Evolutionary conservation across 2,888 invertebrate genomes (phyloP).

Genomic region (Cheilosia soror): DNA sequence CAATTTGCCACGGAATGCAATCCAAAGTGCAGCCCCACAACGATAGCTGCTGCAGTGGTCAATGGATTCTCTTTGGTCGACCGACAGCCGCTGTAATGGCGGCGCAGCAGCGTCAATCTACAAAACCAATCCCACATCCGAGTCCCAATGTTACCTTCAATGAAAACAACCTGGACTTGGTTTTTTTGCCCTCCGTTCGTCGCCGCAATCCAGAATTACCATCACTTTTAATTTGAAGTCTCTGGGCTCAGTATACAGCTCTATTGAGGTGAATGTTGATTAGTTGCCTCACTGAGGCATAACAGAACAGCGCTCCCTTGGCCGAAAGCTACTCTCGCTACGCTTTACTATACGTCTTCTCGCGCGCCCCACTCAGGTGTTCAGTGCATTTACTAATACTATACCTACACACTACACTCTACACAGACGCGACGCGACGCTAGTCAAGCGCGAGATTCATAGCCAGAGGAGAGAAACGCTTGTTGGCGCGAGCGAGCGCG

Average conservation of each 20-base stretch:
- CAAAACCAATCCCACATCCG: conserved; percentile 53
- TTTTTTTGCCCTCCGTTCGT: conserved; percentile 9
- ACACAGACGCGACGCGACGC: too few species aligned
- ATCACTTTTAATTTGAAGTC: background rate
- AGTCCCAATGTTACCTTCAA: conserved; percentile 36
- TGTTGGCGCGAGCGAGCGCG: conserved; percentile 8
- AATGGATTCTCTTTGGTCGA: conserved; percentile 55
- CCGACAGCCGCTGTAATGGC: conserved; percentile 22
- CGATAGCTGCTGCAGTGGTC: conserved; percentile 34
- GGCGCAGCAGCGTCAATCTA: conserved; percentile 2
- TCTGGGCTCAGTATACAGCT: conserved; percentile 2
- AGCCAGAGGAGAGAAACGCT: background rate
- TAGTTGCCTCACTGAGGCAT: conserved; percentile 61
- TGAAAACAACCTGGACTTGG: conserved; percentile 47
- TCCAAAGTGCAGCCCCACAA: conserved; percentile 34
- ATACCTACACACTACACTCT: too few species aligned
- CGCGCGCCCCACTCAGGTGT: conserved; percentile 44
- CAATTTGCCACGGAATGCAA: conserved; percentile 53
- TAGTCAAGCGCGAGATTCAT: conserved; percentile 4
- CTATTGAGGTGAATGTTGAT: conserved; percentile 57
- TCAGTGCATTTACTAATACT: too few species aligned
- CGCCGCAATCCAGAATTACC: conserved; percentile 38
- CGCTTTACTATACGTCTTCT: background rate
- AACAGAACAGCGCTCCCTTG: conserved; percentile 34
- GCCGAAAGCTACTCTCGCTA: background rate